These are phyloP conservation scores for Hydrolagus colliei DNA, from an alignment of 2,797 vertebrate genomes.

Conservation along the genomic window DNA sequence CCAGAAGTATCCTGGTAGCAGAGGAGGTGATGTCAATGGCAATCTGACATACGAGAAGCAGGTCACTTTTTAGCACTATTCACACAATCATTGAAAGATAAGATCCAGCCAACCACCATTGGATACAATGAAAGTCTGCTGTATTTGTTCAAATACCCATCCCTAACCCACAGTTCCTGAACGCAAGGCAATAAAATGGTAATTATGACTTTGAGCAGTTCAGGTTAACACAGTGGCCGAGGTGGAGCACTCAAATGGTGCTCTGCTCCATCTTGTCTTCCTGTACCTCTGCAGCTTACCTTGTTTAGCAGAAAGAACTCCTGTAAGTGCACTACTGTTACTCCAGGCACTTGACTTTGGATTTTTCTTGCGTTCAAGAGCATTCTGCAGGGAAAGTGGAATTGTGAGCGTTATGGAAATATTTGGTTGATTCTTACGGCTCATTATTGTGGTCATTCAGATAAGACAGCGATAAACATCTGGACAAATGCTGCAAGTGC, in stretches of 20 bases:
- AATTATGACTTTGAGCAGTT: not conserved
- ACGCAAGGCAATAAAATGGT: not conserved
- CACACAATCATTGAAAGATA: no score
- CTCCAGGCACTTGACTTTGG: conserved; percentile 69
- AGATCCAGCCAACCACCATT: no score
- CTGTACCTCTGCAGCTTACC: conserved; percentile 52
- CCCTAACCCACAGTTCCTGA: not conserved
- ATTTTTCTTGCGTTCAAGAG: conserved; percentile 85
- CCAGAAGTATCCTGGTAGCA: no score
- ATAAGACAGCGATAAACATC: not conserved
- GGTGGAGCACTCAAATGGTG: not conserved
- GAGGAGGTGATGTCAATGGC: no score
- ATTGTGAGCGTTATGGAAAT: not conserved
- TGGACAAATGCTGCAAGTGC: not conserved
- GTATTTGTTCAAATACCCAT: no score
- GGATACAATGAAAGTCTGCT: no score
- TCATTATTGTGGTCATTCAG: not conserved
- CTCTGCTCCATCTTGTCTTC: not conserved
- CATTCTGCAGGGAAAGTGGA: conserved; percentile 60
- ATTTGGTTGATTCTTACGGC: not conserved
- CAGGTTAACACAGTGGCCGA: not conserved
- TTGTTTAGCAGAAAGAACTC: conserved; percentile 94
- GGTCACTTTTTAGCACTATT: no score
- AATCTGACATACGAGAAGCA: no score
- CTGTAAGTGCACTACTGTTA: conserved; percentile 83